Percentiles rank a stretch among this genome's conserved stretches.
Conservation (phyloP, 2,888 invertebrate species). For the Orthosia incerta region DNA sequence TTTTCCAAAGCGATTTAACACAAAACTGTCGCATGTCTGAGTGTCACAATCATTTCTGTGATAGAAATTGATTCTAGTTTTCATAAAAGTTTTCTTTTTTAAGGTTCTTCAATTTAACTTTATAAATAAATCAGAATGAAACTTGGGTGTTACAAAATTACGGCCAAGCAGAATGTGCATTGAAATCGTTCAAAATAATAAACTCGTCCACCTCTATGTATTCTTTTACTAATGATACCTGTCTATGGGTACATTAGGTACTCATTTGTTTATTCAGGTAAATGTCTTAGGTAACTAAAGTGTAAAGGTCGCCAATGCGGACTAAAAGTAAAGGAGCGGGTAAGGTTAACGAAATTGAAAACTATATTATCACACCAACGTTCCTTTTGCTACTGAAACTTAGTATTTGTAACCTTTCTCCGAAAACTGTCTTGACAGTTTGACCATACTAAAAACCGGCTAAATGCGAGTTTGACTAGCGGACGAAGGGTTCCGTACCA, state of each 20-base stretch:
- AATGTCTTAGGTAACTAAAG: constrained; percentile 1
- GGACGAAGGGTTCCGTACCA: no score
- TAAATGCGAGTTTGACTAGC: no score
- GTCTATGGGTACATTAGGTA: not conserved
- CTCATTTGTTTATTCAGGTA: not conserved
- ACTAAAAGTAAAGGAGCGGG: constrained; percentile 1
- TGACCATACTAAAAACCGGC: no score
- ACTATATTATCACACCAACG: constrained; percentile 1
- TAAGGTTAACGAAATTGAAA: constrained; percentile 4
- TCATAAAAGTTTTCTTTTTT: not conserved
- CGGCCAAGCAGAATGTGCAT: not conserved
- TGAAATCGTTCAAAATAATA: not conserved
- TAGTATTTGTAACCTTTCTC: not conserved
- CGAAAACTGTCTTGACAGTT: not conserved
- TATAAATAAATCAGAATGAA: not conserved
- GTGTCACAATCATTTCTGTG: not conserved
- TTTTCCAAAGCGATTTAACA: constrained; percentile 41
- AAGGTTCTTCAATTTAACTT: constrained; percentile 4
- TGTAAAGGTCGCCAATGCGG: constrained; percentile 3
- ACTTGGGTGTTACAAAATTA: not conserved
- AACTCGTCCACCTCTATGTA: not conserved
- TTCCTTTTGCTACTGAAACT: constrained; percentile 1
- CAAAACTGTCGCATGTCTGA: constrained; percentile 21
- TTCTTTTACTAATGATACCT: not conserved
- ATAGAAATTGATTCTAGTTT: constrained; percentile 13